A percentile compares a stretch with the other conserved stretches of the same genome.
phyloP scores from a whole-genome alignment of 2,113 vertebrate genomes.

The Clarias magur region DNA sequence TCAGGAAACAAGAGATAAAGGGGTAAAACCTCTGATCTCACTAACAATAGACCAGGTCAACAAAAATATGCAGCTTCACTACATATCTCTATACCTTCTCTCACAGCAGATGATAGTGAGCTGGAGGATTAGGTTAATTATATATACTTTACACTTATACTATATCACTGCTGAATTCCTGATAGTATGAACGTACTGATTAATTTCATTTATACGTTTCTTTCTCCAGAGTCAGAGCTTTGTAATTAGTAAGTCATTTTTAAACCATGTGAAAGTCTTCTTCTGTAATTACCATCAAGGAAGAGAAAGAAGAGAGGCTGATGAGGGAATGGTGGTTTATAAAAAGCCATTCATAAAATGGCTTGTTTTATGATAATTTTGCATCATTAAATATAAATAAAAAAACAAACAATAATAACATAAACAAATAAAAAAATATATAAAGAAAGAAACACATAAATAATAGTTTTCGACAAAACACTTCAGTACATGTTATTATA shows the following conservation, averaged over 20 bases:
- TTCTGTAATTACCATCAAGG: too few relatives aligned
- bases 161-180: too few relatives aligned
- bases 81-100: constrained; percentile 10
- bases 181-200: too few relatives aligned
- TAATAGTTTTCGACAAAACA: neutral
- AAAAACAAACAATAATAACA: neutral
- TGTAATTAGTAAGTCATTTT: neutral
- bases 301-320: too few relatives aligned
- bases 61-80: constrained; percentile 1
- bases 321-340: neutral
- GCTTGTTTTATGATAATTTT: neutral
- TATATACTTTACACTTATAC: too few relatives aligned
- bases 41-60: constrained; percentile 42
- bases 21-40: constrained; percentile 65
- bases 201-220: too few relatives aligned
- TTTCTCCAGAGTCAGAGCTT: neutral
- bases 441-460: too few relatives aligned
- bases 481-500: neutral
- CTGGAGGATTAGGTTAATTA: neutral
- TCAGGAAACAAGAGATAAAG: constrained; percentile 69
- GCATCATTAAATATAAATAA: neutral
- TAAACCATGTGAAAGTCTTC: neutral
- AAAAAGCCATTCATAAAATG: too few relatives aligned
- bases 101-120: constrained; percentile 11
- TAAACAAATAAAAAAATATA: too few relatives aligned